Evolutionary conservation across 2,797 vertebrate genomes (phyloP), one percentile per base, ranked within the genome.

Genomic region (Lacerta viridis): DNA sequence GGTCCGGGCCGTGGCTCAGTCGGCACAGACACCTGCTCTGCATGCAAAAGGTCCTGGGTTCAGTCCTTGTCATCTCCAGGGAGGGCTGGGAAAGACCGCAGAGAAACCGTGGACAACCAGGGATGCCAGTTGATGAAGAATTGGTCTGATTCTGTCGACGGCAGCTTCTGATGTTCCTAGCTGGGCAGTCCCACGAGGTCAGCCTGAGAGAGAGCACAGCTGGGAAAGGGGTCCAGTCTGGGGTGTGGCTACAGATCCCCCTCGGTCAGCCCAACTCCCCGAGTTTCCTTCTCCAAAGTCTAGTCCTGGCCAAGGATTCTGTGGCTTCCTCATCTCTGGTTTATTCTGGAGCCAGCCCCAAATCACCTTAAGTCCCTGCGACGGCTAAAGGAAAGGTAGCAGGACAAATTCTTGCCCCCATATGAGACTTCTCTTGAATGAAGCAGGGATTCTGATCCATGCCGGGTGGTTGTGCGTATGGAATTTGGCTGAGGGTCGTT

Each of bases 191-290:
- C 59, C 18, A 15, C 23, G 41, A 46, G 2, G 36, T 15, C 36
- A 15, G 29, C 29, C 33, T 74, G 7, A 3, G 50, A 10, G 10
- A 77, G 59, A 3, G 46, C 6, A 2, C 66, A 69, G 11, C 33
- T 69, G 86, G 64, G 0, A 3, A 13, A 13, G 50, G 0, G 4
- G 2, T 17, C 33, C 46, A 78, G 82, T 27, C 0, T 8, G 1
- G 15, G 83, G 7, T 2, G 3, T 1, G 41, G 2, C 43, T 61
- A 55, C 76, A 27, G 2, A 20, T 20, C 46, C 33, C 29, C 17
- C 18, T 23, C 27, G 7, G 25, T 20, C 8, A 27, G 1, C 20
- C 13, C 59, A 10, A 17, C 33, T n/a, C 33, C 27, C 46, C n/a
- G 3, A 17, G 7, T 79, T 33, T 80, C 27, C 17, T 15, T 71